Base-by-base conservation (phyloP, 2,888 invertebrate genomes). In the Melanostoma scalare region DNA sequence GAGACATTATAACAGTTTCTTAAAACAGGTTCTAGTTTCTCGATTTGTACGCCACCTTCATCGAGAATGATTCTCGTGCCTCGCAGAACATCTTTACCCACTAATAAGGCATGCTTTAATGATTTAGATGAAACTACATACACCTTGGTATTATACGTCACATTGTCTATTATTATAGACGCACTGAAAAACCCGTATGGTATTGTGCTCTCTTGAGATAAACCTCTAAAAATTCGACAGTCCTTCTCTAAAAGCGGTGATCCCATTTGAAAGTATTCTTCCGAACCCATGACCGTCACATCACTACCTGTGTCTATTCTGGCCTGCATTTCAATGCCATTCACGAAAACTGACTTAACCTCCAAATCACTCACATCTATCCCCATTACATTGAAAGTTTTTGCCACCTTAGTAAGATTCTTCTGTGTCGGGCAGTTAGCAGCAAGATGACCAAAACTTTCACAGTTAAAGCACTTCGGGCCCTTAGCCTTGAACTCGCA, bases 191-290 rank as follows among this genome's bases (percentile, higher is more conserved):
- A 20, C 20, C 20, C 20, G 20, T 20, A 20, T 20, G 20, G 20
- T 20, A 20, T 20, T 20, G 56, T 56, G n/a, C 44, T 30, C 2
- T 48, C 30, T 8, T 61, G 4, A 0, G 20, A 48, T 36, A 61
- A 36, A 1, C 61, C 48, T 30, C 10, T 44, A 3, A 61, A 48
- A 61, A 61, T 33, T 10, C 35, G 9, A 3, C 10, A n/a, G 10
- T 60, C 46, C n/a, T 30, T 20, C 33, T 6, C 33, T 35, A 60
- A 44, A n/a, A 10, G 4, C 33, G 35, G 60, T n/a, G 60, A 33
- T n/a, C 60, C 60, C 30, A 60, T 10, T 10, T 46, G 30, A 3
- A 60, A 46, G 33, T 60, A 60, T 44, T 60, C 46, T 1, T 9
- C 48, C 8, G 36, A 48, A n/a, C 33, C 31, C 20, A 61, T 48